phyloP scores from a whole-genome alignment of 2,113 vertebrate species.

The Podilymbus podiceps region DNA sequence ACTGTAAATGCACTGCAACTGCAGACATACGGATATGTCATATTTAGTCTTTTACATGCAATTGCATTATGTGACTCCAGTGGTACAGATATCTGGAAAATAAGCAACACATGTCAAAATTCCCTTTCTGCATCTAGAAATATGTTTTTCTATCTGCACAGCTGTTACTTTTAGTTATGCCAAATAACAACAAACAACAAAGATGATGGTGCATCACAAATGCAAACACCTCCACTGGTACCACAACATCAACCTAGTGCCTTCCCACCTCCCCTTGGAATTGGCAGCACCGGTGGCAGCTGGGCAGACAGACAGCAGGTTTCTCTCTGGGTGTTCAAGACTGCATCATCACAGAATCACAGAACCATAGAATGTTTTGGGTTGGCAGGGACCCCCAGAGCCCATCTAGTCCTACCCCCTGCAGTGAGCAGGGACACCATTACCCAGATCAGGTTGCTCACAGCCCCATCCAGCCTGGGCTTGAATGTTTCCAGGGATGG shows the following conservation, averaged over 20 bases:
- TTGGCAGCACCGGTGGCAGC: not conserved
- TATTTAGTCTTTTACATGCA: not conserved
- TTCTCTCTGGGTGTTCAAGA: not conserved
- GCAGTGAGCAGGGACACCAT: no score
- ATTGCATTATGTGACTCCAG: not conserved
- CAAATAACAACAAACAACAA: not conserved
- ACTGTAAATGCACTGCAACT: not conserved
- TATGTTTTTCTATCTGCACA: not conserved
- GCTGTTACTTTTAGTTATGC: not conserved
- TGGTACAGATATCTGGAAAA: not conserved
- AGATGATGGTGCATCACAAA: not conserved
- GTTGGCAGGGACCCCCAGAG: no score
- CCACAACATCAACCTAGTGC: not conserved
- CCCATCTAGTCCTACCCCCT: no score
- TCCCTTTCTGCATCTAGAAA: not conserved
- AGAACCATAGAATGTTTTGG: no score
- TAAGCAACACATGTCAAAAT: not conserved
- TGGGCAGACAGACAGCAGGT: not conserved
- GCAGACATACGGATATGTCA: not conserved
- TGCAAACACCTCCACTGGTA: not conserved
- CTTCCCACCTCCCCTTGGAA: not conserved
- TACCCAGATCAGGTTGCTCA: no score
- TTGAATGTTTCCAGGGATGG: no score
- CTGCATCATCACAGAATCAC: not conserved
- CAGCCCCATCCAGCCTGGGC: no score